Percentiles rank a stretch among this genome's conserved stretches.
phyloP scores from a whole-genome alignment of 2,113 vertebrate genomes.

The Dicerorhinus sumatrensis region DNA sequence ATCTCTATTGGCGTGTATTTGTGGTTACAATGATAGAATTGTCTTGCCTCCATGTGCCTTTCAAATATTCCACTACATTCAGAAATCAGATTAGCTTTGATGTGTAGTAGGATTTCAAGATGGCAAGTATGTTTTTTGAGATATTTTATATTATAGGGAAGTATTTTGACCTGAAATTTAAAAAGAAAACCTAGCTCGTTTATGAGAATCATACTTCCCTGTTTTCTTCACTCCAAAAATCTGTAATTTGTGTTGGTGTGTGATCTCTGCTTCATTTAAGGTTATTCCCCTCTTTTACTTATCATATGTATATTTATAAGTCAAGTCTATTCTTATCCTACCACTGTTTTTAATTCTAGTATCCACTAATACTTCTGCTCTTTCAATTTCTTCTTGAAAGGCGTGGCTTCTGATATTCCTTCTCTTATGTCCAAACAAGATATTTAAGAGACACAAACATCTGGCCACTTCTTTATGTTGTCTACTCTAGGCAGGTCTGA shows the following conservation, averaged over 20 bases:
- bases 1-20: neutral
- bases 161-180: conserved; percentile 17
- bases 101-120: neutral
- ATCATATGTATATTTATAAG: neutral
- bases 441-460: neutral
- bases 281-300: neutral
- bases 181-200: neutral
- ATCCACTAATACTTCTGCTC: neutral
- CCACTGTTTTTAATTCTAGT: conserved; percentile 49
- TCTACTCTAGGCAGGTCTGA: neutral
- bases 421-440: neutral
- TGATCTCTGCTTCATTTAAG: conserved; percentile 14
- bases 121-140: neutral
- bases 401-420: neutral
- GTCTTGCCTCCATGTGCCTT: neutral
- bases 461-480: neutral
- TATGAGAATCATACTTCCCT: neutral
- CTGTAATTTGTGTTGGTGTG: neutral
- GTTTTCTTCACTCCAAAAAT: neutral
- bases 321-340: neutral
- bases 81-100: neutral
- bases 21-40: neutral
- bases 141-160: neutral
- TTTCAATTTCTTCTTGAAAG: conserved; percentile 50
- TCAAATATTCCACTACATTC: neutral